These are phyloP conservation scores for Parnassius smintheus DNA, from an alignment of 2,888 invertebrate species.

Conservation along the genomic window DNA sequence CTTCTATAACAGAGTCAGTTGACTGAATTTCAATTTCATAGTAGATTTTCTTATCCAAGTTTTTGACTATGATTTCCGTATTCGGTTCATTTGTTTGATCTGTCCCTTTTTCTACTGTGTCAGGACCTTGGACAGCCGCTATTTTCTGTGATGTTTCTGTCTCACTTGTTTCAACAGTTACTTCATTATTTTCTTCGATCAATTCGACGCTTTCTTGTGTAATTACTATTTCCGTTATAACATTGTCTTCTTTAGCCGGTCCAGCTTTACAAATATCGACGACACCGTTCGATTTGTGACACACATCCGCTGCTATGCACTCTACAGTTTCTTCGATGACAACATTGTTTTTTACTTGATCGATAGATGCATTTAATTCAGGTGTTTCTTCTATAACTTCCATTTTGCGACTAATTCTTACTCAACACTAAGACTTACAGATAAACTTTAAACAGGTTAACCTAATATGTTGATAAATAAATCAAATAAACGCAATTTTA, in stretches of 20 bases:
- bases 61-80: slow-evolving; percentile 32
- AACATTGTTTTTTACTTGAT: slow-evolving; percentile 46
- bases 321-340: slow-evolving; percentile 40
- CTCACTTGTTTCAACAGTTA: slow-evolving; percentile 2
- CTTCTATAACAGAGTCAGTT: slow-evolving; percentile 34
- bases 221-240: slow-evolving; percentile 16
- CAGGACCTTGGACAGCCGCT: slow-evolving; percentile 19
- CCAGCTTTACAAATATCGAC: slow-evolving; percentile 36
- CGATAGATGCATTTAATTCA: slow-evolving; percentile 40
- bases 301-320: slow-evolving; percentile 48
- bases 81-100: slow-evolving; percentile 19
- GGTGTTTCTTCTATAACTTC: slow-evolving; percentile 50
- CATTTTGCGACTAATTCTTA: slow-evolving; percentile 37
- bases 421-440: slow-evolving; percentile 28
- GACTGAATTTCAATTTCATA: slow-evolving; percentile 30
- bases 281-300: slow-evolving; percentile 67
- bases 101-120: slow-evolving; percentile 28
- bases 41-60: slow-evolving; percentile 30
- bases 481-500: slow-evolving; percentile 42
- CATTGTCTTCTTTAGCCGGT: slow-evolving; percentile 14
- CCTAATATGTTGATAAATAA: slow-evolving; percentile 50
- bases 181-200: slow-evolving; percentile 11
- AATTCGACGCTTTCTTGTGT: slow-evolving; percentile 3
- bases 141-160: neutral
- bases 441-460: slow-evolving; percentile 38